Evolutionary conservation across 2,113 vertebrate genomes (phyloP).

Genomic region (Urocolius indicus): DNA sequence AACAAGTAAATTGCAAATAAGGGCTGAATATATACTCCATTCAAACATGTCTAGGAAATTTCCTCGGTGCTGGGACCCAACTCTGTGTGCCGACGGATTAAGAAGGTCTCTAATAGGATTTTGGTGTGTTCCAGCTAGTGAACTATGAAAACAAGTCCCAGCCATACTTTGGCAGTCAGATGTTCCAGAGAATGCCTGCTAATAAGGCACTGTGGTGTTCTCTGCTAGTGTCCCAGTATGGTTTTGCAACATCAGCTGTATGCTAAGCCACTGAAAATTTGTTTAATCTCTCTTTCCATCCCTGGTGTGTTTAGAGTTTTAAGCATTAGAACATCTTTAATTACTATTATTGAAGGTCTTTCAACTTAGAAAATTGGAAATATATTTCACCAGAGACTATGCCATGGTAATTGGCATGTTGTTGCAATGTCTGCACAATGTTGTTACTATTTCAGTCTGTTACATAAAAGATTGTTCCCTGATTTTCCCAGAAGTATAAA

Average conservation of each 20-base stretch:
- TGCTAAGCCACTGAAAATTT: neutral
- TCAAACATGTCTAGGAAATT: fast-evolving
- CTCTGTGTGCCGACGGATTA: neutral
- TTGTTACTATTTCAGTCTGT: neutral
- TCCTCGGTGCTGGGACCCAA: neutral
- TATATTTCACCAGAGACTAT: neutral
- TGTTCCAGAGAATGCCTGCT: neutral
- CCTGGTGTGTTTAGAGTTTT: neutral
- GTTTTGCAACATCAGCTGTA: neutral
- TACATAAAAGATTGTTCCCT: neutral
- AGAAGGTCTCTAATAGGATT: neutral
- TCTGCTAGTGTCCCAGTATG: neutral
- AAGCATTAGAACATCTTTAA: conserved; percentile 13
- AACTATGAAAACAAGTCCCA: neutral
- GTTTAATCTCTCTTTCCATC: conserved; percentile 2
- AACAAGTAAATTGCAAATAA: neutral
- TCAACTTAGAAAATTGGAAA: neutral
- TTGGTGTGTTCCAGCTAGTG: neutral
- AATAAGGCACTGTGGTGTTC: neutral
- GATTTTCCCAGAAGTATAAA: neutral
- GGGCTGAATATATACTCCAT: neutral
- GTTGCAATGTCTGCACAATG: neutral
- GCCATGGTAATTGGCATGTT: neutral
- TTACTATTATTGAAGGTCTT: conserved; percentile 34
- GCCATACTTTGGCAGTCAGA: neutral